phyloP scores from a whole-genome alignment of 2,113 vertebrate genomes.

The Sander lucioperca region DNA sequence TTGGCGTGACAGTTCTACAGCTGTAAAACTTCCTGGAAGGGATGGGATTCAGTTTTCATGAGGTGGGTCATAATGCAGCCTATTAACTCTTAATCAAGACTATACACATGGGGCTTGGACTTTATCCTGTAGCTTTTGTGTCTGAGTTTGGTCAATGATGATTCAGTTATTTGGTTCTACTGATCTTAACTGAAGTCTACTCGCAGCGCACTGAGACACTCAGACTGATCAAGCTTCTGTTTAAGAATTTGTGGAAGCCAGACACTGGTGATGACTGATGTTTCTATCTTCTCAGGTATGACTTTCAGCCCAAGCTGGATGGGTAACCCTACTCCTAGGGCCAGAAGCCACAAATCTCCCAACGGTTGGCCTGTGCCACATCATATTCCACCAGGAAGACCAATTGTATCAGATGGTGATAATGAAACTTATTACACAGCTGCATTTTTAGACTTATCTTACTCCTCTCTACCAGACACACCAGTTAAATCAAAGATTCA shows the following conservation, averaged over 20 bases:
- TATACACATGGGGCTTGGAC: background rate
- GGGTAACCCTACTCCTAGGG: too few relatives aligned
- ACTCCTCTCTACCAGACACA: too few relatives aligned
- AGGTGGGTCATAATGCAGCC: too few relatives aligned
- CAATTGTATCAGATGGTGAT: too few relatives aligned
- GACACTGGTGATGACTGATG: background rate
- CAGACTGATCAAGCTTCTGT: background rate
- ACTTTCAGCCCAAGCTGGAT: background rate
- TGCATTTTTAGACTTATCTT: too few relatives aligned
- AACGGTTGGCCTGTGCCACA: too few relatives aligned
- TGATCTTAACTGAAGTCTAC: slow-evolving; percentile 71
- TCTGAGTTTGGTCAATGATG: slow-evolving; percentile 71
- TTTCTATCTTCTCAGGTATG: background rate
- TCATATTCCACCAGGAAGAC: too few relatives aligned
- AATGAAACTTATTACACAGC: too few relatives aligned
- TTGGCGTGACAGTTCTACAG: fast-evolving
- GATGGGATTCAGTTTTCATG: background rate
- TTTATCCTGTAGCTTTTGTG: background rate
- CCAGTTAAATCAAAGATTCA: too few relatives aligned
- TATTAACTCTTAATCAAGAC: background rate
- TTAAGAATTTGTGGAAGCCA: background rate
- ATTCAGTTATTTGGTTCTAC: slow-evolving; percentile 69
- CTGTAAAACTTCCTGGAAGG: background rate
- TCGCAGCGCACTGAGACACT: slow-evolving; percentile 79
- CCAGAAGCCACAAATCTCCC: too few relatives aligned